A percentile compares a stretch with the other conserved stretches of the same genome.
Conservation (phyloP, 1,140 invertebrate genomes). For the Stenopsyche tienmushanensis region DNA sequence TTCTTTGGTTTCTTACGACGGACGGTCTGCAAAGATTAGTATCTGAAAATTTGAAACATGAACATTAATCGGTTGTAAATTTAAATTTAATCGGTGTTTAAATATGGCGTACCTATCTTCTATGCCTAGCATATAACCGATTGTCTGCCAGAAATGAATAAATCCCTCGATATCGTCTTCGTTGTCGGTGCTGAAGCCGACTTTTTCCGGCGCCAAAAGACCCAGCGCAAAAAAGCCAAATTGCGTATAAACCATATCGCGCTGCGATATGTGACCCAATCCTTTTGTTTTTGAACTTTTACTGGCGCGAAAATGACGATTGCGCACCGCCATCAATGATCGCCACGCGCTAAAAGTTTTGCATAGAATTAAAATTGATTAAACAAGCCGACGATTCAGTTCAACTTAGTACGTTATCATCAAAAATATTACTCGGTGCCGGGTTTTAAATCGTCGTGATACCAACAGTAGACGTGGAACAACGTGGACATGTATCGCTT, state of each 20-base stretch:
- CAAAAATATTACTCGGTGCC: constrained; percentile 52
- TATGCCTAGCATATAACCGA: constrained; percentile 79
- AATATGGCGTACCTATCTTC: constrained; percentile 64
- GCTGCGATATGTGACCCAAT: constrained; percentile 65
- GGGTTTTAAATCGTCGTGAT: constrained; percentile 61
- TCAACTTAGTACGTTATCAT: background rate
- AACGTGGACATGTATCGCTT: constrained; percentile 74
- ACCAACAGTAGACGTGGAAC: constrained; percentile 73
- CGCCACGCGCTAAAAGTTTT: constrained; percentile 56
- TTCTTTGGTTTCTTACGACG: constrained; percentile 49
- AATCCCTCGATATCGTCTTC: constrained; percentile 71
- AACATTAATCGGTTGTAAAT: no score
- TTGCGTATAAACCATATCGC: constrained; percentile 81
- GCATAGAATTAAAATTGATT: constrained; percentile 15
- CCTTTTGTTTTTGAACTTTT: constrained; percentile 50
- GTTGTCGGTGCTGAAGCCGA: constrained; percentile 61
- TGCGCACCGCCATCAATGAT: constrained; percentile 66
- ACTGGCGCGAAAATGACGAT: constrained; percentile 64
- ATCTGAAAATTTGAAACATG: constrained; percentile 46
- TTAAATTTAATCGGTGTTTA: background rate
- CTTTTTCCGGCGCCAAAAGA: constrained; percentile 63
- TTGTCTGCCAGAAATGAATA: constrained; percentile 80
- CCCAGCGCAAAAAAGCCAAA: constrained; percentile 84
- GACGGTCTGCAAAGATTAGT: constrained; percentile 59
- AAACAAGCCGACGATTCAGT: background rate